Evolutionary conservation across 2,797 vertebrate species (phyloP).

Genomic region (Mus spretus): DNA sequence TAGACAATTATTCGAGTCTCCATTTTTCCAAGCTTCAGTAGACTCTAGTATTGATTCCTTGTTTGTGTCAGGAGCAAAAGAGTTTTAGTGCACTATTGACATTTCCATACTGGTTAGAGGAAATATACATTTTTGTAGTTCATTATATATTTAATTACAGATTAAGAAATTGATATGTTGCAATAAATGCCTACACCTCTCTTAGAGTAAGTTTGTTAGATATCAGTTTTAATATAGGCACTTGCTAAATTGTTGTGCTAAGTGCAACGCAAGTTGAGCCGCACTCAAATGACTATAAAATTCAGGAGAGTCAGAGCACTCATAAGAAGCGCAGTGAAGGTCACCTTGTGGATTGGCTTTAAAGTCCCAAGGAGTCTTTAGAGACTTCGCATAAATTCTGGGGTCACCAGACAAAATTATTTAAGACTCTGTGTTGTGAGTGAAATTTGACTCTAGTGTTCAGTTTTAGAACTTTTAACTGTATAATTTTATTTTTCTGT

Average conservation of each 20-base stretch:
- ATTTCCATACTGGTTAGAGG: constrained; percentile 48
- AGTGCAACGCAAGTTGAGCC: neutral
- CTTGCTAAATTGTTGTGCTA: constrained; percentile 1
- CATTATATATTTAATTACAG: constrained; percentile 59
- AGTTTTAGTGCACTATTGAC: constrained; percentile 50
- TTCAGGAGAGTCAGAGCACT: neutral
- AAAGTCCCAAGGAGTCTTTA: neutral
- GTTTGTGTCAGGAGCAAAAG: constrained; percentile 33
- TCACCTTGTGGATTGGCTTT: neutral
- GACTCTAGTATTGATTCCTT: constrained; percentile 70
- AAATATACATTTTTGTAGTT: constrained; percentile 63
- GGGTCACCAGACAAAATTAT: neutral
- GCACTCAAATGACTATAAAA: neutral
- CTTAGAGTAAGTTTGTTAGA: neutral
- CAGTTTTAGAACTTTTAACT: neutral
- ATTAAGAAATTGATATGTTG: neutral
- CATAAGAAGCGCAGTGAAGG: neutral
- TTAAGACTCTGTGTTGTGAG: neutral
- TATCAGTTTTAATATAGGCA: neutral
- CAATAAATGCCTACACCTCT: neutral
- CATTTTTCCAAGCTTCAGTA: constrained; percentile 59
- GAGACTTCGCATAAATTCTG: neutral
- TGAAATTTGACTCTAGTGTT: constrained; percentile 3
- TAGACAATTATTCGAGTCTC: constrained; percentile 70
- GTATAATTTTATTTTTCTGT: constrained; percentile 53